Percentiles rank a stretch among this genome's conserved stretches.
Conservation (phyloP, 2,888 invertebrate species). For the Petrolisthes manimaculis region DNA sequence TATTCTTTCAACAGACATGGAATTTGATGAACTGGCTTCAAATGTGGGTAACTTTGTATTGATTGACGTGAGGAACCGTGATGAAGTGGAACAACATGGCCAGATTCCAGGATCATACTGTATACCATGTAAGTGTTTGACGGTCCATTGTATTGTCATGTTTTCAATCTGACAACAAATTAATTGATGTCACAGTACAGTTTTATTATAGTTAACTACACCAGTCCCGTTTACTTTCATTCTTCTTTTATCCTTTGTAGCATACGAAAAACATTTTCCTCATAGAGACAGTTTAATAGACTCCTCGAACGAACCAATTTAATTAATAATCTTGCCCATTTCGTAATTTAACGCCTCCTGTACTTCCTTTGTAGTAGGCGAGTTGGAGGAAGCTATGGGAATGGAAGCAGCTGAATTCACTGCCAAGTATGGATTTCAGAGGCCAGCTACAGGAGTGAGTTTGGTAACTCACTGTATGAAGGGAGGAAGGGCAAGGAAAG, state of each 20-base stretch:
- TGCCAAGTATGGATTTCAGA: background rate
- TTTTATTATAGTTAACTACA: no score
- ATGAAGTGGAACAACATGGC: conserved; percentile 40
- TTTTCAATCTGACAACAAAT: no score
- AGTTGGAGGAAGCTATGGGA: conserved; percentile 33
- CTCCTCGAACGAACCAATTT: no score
- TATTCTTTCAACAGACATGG: background rate
- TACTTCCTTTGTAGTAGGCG: conserved; percentile 26
- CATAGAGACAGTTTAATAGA: no score
- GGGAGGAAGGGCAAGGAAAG: conserved; percentile 45
- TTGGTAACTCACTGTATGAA: conserved; percentile 44
- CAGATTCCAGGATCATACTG: conserved; percentile 57
- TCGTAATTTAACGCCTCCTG: background rate
- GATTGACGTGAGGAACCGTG: conserved; percentile 55
- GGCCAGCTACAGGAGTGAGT: background rate
- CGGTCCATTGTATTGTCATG: no score
- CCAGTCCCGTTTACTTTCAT: no score
- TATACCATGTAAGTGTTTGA: conserved; percentile 38
- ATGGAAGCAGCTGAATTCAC: conserved; percentile 23
- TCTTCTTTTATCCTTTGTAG: no score
- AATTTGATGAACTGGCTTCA: background rate
- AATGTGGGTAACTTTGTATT: background rate
- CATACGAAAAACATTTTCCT: no score
- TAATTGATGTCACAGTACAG: no score
- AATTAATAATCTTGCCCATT: background rate